phyloP scores from a whole-genome alignment of 2,797 vertebrate genomes.

The Scarus forsteni region DNA sequence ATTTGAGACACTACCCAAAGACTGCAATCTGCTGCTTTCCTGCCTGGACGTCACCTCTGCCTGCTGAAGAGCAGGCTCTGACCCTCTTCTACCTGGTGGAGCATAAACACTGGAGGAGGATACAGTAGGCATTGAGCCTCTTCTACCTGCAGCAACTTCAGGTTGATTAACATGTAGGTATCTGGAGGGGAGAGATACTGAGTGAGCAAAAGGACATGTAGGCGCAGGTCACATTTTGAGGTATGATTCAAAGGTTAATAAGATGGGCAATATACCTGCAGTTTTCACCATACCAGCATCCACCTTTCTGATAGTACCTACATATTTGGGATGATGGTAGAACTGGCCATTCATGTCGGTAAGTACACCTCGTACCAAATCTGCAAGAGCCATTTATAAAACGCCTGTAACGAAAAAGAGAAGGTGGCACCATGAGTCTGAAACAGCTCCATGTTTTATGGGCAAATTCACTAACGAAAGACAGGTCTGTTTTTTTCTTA shows the following conservation, averaged over 20 bases:
- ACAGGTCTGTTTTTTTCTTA: neutral
- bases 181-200: conserved; percentile 62
- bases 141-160: conserved; percentile 28
- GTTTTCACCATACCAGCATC: conserved; percentile 86
- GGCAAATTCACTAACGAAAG: too few relatives aligned
- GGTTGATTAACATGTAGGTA: conserved; percentile 80
- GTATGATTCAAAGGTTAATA: too few relatives aligned
- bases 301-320: conserved; percentile 88
- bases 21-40: conserved; percentile 19
- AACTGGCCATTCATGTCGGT: conserved; percentile 77
- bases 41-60: conserved; percentile 26
- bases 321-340: conserved; percentile 79
- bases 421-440: neutral
- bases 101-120: conserved; percentile 39
- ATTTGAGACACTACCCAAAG: neutral
- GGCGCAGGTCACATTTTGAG: neutral
- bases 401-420: conserved; percentile 73
- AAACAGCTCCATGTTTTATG: too few relatives aligned
- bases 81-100: conserved; percentile 58
- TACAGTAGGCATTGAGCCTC: conserved; percentile 59
- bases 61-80: conserved; percentile 67
- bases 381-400: conserved; percentile 83
- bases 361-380: conserved; percentile 82
- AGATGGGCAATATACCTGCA: conserved; percentile 83
- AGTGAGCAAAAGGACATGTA: neutral